Conservation (phyloP, 2,888 invertebrate genomes). For the Ryuthela nishihirai region DNA sequence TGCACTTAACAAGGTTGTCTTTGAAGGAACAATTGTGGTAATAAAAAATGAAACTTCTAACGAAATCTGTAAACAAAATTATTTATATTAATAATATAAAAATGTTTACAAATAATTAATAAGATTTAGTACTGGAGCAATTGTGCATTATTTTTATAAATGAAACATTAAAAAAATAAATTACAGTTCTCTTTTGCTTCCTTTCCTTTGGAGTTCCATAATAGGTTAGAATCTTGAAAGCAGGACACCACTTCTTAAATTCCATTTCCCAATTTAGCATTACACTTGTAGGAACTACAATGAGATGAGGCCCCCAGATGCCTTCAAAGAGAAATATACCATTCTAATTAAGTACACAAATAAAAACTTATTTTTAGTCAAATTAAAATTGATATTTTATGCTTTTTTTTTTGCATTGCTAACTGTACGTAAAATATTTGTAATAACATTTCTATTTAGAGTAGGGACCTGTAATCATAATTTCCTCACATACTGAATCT, state of each 20-base stretch:
- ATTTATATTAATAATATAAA: too few species aligned
- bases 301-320: slow-evolving; percentile 98
- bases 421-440: too few species aligned
- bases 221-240: slow-evolving; percentile 97
- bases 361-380: neutral
- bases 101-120: slow-evolving; percentile 2
- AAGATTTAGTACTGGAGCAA: too few species aligned
- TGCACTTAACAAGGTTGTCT: too few species aligned
- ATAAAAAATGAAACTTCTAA: too few species aligned
- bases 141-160: neutral
- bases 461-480: too few species aligned
- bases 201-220: slow-evolving; percentile 96
- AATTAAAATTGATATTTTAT: too few species aligned
- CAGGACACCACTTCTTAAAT: slow-evolving; percentile 99
- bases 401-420: too few species aligned
- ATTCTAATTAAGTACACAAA: slow-evolving; percentile 1
- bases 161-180: neutral
- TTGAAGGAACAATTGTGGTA: too few species aligned
- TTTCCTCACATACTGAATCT: too few species aligned
- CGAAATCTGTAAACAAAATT: too few species aligned
- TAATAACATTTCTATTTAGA: too few species aligned
- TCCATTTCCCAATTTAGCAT: slow-evolving; percentile 99
- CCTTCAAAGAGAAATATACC: slow-evolving; percentile 50
- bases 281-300: slow-evolving; percentile 98
- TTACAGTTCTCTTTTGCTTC: slow-evolving; percentile 66